A percentile compares a stretch with the other conserved stretches of the same genome.
Conservation (phyloP, 2,888 invertebrate genomes). For the Amiota minor region DNA sequence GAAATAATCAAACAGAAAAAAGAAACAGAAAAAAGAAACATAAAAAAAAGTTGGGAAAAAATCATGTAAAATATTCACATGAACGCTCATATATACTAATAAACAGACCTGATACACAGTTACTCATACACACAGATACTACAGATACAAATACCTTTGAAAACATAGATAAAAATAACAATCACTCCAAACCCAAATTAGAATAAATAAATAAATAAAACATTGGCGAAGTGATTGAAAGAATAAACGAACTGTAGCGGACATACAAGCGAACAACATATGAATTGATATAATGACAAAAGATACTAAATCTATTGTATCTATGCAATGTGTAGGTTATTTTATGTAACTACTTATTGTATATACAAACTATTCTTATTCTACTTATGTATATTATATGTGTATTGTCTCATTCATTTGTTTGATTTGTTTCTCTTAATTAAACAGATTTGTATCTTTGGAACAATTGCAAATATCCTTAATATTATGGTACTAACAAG, state of each 20-base stretch:
- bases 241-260: too few relatives aligned
- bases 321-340: too few relatives aligned
- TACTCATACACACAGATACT: background rate
- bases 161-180: too few relatives aligned
- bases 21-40: too few relatives aligned
- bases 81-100: conserved; percentile 4
- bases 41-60: background rate
- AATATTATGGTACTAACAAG: conserved; percentile 91
- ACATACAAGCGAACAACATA: too few relatives aligned
- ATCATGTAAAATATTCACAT: background rate
- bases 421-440: conserved; percentile 5
- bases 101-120: background rate
- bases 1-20: too few relatives aligned
- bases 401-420: background rate
- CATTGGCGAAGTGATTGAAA: background rate
- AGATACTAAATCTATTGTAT: too few relatives aligned
- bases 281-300: too few relatives aligned
- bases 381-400: too few relatives aligned
- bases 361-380: too few relatives aligned
- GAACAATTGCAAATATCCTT: conserved; percentile 87
- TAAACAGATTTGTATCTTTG: conserved; percentile 85
- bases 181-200: background rate
- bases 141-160: background rate
- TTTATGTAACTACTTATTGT: too few relatives aligned
- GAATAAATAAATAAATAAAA: conserved; percentile 3